Percentiles rank a stretch among this genome's conserved stretches.
Conservation (phyloP, 1,140 invertebrate genomes). For the Brachionus rubens region DNA sequence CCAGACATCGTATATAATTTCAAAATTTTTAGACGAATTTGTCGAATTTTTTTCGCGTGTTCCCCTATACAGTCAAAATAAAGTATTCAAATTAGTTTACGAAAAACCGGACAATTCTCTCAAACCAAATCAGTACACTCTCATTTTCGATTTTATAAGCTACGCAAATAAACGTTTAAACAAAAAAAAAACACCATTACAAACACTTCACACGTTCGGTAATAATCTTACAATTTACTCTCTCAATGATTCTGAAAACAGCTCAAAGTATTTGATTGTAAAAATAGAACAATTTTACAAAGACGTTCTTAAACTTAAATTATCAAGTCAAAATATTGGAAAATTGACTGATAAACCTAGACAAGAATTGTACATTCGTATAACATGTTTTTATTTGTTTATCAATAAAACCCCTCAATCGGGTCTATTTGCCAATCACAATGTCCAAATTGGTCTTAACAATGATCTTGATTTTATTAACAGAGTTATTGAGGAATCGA, state of each 20-base stretch:
- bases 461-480: constrained; percentile 18
- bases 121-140: not conserved
- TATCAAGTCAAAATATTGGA: not conserved
- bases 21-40: constrained; percentile 43
- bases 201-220: constrained; percentile 14
- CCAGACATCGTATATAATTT: not conserved
- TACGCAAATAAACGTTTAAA: not conserved
- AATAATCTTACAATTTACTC: constrained; percentile 34
- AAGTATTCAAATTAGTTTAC: constrained; percentile 38
- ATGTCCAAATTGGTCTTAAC: not conserved
- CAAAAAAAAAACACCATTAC: not conserved
- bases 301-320: not conserved
- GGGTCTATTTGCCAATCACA: not conserved
- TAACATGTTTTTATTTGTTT: constrained; percentile 41
- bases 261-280: constrained; percentile 26
- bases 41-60: constrained; percentile 41
- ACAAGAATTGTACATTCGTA: not conserved
- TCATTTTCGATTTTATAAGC: constrained; percentile 38
- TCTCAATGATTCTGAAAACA: not conserved
- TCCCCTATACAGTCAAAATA: constrained; percentile 26
- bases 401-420: not conserved
- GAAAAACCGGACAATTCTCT: constrained; percentile 28
- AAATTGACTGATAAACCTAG: not conserved
- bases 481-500: constrained; percentile 28
- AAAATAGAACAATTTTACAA: constrained; percentile 21